Base-by-base conservation (phyloP, 1,140 invertebrate species). In the Heliconius nattereri region DNA sequence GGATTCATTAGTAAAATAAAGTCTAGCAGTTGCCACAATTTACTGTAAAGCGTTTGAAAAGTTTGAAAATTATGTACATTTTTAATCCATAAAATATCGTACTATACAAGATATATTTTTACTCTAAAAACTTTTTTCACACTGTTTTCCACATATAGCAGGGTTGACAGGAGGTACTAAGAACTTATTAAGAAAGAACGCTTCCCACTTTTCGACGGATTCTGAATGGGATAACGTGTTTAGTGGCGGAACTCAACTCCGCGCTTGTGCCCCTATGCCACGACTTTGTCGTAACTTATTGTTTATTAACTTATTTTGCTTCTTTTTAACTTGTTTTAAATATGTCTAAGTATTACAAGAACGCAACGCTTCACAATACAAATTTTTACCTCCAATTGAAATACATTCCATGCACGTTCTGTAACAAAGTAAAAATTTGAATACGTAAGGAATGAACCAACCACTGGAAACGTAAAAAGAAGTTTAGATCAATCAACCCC, bases 1-100 rank as follows among this genome's bases (percentile, higher is more conserved):
- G 54, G 54, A 66, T 66, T 66, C 60, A 29, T 66, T 66, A 66
- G 60, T 66, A 26, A 66, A 26, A 66, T 66, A 66, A 66, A 16
- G 26, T 26, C 9, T 66, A 29, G 3, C 13, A 9, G 13, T 26
- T 26, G n/a, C 60, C 13, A 66, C 11, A n/a, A 16, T 26, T 29
- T 66, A 6, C 9, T 7, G 3, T 66, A 29, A 29, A 29, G 5
- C 7, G 26, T 66, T 57, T 57, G 7, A 23, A 57, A 23, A 57
- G 0, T 57, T 13, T 54, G 6, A 35, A 35, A 35, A 35, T 7
- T 35, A 35, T 35, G 32, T 35, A 35, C 32, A 35, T 35, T 0
- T 45, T 45, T 45, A 16, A 45, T 45, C 40, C 5, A 45, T 16
- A 45, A 45, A 16, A 13, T 45, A 45, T 45, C 3, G 0, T 11